phyloP scores from a whole-genome alignment of 2,888 invertebrate genomes.

The Drosophila borborema region DNA sequence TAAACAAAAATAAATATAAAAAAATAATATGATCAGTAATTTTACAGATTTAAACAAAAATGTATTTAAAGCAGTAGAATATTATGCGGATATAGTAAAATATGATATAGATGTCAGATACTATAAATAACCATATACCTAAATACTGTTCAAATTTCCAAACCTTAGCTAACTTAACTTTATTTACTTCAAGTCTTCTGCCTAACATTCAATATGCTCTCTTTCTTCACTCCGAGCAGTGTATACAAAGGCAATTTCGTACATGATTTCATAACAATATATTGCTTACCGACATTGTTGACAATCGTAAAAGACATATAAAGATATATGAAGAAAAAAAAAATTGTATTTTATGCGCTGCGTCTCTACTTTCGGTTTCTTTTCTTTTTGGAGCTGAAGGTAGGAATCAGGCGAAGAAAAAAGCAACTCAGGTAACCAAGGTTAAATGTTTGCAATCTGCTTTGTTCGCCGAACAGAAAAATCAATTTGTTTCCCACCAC shows the following conservation, averaged over 20 bases:
- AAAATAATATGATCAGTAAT: background rate
- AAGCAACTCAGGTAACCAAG: conserved; percentile 51
- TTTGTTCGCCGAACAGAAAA: conserved; percentile 46
- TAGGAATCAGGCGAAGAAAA: conserved; percentile 8
- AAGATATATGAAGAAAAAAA: conserved; percentile 1
- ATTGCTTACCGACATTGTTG: conserved; percentile 45
- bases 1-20: background rate
- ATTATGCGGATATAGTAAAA: background rate
- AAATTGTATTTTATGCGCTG: conserved; percentile 2
- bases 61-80: background rate
- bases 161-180: background rate
- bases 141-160: too few relatives aligned
- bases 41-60: background rate
- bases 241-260: conserved; percentile 18
- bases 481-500: conserved; percentile 54
- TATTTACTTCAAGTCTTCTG: background rate
- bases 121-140: too few relatives aligned
- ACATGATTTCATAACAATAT: conserved; percentile 51
- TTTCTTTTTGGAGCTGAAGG: conserved; percentile 1
- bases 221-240: background rate
- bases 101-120: too few relatives aligned
- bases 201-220: conserved; percentile 14
- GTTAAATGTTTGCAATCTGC: conserved; percentile 57
- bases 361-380: conserved; percentile 37
- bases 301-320: conserved; percentile 37